A percentile compares a stretch with the other conserved stretches of the same genome.
These are phyloP conservation scores for Aphelocoma californica DNA, from an alignment of 2,797 vertebrate genomes.

Conservation along the genomic window DNA sequence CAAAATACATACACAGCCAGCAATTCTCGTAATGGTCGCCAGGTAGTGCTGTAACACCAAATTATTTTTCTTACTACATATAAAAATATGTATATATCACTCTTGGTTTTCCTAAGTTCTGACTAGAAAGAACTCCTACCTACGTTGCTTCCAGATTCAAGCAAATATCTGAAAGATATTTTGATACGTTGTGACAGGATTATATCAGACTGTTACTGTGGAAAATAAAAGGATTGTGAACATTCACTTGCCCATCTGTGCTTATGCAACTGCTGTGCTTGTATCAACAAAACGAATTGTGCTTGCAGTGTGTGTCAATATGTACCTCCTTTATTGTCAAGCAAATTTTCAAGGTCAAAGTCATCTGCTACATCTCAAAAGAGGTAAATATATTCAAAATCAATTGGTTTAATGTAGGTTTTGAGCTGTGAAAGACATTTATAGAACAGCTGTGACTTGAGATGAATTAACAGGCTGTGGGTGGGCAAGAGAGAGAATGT, in stretches of 20 bases:
- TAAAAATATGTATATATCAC: rapidly evolving
- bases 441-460: not conserved
- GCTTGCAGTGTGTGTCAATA: not conserved
- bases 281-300: not conserved
- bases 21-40: not conserved
- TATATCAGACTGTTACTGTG: not conserved
- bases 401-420: not conserved
- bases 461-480: not conserved
- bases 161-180: not conserved
- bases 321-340: not conserved
- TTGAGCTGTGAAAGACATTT: not conserved
- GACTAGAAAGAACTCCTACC: not conserved
- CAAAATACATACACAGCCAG: not conserved
- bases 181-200: not conserved
- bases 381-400: not conserved
- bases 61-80: not conserved
- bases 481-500: not conserved
- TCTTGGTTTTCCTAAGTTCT: not conserved
- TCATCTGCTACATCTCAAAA: not conserved
- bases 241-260: not conserved
- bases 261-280: not conserved
- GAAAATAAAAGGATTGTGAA: not conserved
- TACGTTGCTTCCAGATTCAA: not conserved
- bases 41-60: not conserved
- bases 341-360: not conserved